phyloP scores from a whole-genome alignment of 2,113 vertebrate species.

The Engystomops pustulosus region DNA sequence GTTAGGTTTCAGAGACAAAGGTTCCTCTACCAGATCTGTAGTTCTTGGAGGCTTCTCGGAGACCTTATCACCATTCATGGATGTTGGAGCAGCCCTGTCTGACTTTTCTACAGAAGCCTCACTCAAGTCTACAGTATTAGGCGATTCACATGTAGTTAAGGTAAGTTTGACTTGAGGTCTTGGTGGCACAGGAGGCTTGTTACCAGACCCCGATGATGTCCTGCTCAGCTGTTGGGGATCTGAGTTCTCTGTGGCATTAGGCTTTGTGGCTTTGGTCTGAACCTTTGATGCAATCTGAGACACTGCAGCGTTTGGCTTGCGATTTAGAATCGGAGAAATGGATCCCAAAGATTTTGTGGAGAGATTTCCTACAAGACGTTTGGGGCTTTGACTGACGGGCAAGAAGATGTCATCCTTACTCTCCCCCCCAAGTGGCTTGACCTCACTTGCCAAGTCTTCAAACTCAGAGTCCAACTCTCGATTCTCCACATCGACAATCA shows the following conservation, averaged over 20 bases:
- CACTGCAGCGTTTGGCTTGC: slow-evolving; percentile 81
- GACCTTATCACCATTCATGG: slow-evolving; percentile 74
- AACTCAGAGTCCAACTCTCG: slow-evolving; percentile 95
- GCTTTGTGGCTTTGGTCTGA: slow-evolving; percentile 84
- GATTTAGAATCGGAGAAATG: slow-evolving; percentile 90
- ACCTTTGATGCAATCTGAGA: slow-evolving; percentile 81
- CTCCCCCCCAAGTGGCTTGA: slow-evolving; percentile 76
- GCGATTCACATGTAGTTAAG: slow-evolving; percentile 75
- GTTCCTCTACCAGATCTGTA: slow-evolving; percentile 79
- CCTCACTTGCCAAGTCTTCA: slow-evolving; percentile 87
- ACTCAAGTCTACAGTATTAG: slow-evolving; percentile 71
- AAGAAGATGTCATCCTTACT: slow-evolving; percentile 83
- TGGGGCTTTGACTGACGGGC: slow-evolving; percentile 84
- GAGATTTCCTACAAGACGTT: slow-evolving; percentile 81
- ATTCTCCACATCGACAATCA: slow-evolving; percentile 78
- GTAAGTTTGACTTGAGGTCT: slow-evolving; percentile 84
- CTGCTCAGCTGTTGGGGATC: slow-evolving; percentile 77
- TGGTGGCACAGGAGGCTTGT: slow-evolving; percentile 91
- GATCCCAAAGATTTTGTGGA: slow-evolving; percentile 87
- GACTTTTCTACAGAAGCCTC: slow-evolving; percentile 79
- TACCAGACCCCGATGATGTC: slow-evolving; percentile 78
- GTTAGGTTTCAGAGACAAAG: slow-evolving; percentile 61
- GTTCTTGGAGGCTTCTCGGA: slow-evolving; percentile 79
- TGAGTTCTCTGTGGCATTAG: slow-evolving; percentile 72
- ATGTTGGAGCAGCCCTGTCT: slow-evolving; percentile 74